These are phyloP conservation scores for Anser brachyrhynchus DNA, from an alignment of 2,113 vertebrate species.

Conservation along the genomic window DNA sequence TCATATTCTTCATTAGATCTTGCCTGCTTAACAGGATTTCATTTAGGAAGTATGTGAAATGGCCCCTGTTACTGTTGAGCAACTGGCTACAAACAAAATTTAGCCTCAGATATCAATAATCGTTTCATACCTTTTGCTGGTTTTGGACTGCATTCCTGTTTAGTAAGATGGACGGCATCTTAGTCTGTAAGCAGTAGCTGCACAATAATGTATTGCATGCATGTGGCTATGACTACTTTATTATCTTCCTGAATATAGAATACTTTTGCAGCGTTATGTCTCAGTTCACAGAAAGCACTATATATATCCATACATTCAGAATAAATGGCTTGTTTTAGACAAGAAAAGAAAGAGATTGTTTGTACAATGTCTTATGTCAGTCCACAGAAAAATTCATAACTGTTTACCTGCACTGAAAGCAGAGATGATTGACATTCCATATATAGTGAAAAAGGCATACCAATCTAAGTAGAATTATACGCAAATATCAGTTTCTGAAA, in stretches of 20 bases:
- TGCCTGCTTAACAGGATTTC: background rate
- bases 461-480: background rate
- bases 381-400: background rate
- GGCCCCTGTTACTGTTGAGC: background rate
- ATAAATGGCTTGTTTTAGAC: background rate
- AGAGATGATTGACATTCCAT: background rate
- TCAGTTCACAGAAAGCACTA: background rate
- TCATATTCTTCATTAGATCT: background rate
- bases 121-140: background rate
- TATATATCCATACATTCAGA: background rate
- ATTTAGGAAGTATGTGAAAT: background rate
- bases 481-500: background rate
- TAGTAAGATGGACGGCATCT: background rate
- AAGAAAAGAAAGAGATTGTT: background rate
- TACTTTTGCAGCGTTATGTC: background rate
- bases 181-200: background rate
- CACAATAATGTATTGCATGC: background rate
- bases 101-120: background rate
- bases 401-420: background rate
- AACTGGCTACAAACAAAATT: background rate
- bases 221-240: background rate
- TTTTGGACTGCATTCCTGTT: background rate
- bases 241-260: background rate
- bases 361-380: rapidly evolving
- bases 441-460: background rate